These are phyloP conservation scores for Mus spretus DNA, from an alignment of 2,797 vertebrate genomes.

Conservation along the genomic window DNA sequence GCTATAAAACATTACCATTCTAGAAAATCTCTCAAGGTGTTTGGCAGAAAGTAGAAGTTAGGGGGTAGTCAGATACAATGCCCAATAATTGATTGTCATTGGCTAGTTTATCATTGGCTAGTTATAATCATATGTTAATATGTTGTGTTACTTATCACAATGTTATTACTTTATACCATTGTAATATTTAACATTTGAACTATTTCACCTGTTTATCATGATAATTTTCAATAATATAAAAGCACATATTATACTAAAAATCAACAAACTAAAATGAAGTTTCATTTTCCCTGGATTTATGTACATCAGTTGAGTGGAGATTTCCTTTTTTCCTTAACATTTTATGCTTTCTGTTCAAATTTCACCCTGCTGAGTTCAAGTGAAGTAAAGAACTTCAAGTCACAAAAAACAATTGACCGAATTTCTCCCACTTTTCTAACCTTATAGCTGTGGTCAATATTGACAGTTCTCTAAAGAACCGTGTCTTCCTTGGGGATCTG, in stretches of 20 bases:
- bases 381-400: slow-evolving; percentile 37
- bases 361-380: slow-evolving; percentile 26
- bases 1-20: not conserved
- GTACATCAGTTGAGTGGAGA: not conserved
- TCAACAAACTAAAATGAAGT: not conserved
- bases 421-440: not conserved
- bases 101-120: not conserved
- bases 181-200: slow-evolving; percentile 20
- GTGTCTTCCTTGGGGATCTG: not conserved
- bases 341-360: slow-evolving; percentile 30
- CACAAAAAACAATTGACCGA: slow-evolving; percentile 17
- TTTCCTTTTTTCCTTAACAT: not conserved
- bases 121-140: not conserved
- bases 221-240: slow-evolving; percentile 31
- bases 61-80: not conserved
- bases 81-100: slow-evolving; percentile 66
- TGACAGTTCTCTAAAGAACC: not conserved
- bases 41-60: not conserved
- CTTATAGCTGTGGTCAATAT: not conserved
- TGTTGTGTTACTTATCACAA: slow-evolving; percentile 21
- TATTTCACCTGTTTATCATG: not conserved
- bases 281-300: not conserved
- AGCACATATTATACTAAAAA: slow-evolving; percentile 31
- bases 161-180: slow-evolving; percentile 20
- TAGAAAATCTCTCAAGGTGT: not conserved